A percentile compares a stretch with the other conserved stretches of the same genome.
phyloP scores from a whole-genome alignment of 1,140 invertebrate species.

The Bombus pascuorum region DNA sequence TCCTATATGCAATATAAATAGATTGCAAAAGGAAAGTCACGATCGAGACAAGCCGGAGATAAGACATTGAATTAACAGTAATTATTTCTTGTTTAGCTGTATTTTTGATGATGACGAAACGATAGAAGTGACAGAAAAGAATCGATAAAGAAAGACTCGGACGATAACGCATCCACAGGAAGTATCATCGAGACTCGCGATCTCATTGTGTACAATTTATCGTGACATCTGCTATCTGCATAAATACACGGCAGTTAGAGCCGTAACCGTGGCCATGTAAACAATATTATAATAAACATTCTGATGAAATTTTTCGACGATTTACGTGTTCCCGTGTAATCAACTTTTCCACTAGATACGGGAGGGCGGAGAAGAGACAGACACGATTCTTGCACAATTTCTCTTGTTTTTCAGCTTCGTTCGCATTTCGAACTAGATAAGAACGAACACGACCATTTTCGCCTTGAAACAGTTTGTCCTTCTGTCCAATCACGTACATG shows the following conservation, averaged over 20 bases:
- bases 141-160: too few relatives aligned
- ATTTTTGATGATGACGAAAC: neutral
- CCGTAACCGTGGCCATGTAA: neutral
- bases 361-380: neutral
- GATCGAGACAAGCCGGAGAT: too few relatives aligned
- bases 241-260: too few relatives aligned
- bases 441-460: neutral
- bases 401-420: slow-evolving; percentile 10
- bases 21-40: neutral
- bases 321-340: slow-evolving; percentile 11
- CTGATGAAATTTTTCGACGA: slow-evolving; percentile 28
- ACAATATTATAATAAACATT: neutral
- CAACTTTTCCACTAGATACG: slow-evolving; percentile 25
- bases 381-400: slow-evolving; percentile 5
- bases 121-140: neutral
- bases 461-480: neutral
- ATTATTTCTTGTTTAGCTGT: neutral
- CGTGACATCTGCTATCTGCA: neutral
- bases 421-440: slow-evolving; percentile 18
- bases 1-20: neutral
- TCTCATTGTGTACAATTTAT: too few relatives aligned
- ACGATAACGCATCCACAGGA: neutral
- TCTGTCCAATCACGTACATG: neutral
- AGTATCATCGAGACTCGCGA: neutral
- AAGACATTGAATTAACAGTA: neutral